Percentiles rank a stretch among this genome's conserved stretches.
Evolutionary conservation across 2,797 vertebrate species (phyloP).

Genomic region (Coilia nasus): DNA sequence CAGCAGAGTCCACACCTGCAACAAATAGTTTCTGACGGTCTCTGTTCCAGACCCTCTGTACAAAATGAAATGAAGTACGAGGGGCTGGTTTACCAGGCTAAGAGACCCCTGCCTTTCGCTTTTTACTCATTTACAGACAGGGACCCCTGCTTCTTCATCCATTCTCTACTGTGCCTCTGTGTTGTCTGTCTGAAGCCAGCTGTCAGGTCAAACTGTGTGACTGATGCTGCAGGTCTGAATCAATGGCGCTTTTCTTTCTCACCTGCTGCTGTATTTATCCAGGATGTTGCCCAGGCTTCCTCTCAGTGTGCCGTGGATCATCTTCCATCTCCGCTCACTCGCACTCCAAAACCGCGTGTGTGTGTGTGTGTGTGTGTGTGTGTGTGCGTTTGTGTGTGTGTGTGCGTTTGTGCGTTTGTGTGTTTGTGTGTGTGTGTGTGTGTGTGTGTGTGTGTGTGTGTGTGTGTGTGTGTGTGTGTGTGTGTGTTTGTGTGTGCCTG

Average conservation of each 20-base stretch:
- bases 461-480: not conserved
- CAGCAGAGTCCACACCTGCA: too few relatives aligned
- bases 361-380: too few relatives aligned
- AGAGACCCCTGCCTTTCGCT: constrained; percentile 1
- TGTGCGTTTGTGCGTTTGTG: too few relatives aligned
- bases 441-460: not conserved
- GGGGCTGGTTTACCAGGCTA: too few relatives aligned
- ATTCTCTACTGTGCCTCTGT: constrained; percentile 45
- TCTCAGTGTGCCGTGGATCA: not conserved
- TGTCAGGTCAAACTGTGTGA: constrained; percentile 9
- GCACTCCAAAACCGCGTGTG: not conserved
- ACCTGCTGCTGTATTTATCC: not conserved
- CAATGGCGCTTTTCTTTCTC: not conserved
- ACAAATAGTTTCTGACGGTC: too few relatives aligned
- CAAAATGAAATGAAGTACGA: too few relatives aligned
- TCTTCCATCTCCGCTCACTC: not conserved
- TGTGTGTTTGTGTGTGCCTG: not conserved
- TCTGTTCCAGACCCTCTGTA: too few relatives aligned
- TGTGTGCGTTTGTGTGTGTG: too few relatives aligned
- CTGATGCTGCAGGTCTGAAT: not conserved
- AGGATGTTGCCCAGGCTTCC: not conserved
- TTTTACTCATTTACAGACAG: constrained; percentile 15
- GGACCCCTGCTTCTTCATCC: constrained; percentile 18
- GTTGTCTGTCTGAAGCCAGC: constrained; percentile 19
- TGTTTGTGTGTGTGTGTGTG: not conserved